These are phyloP conservation scores for Microcebus tavaratra DNA, from an alignment of 2,113 vertebrate genomes.

Conservation along the genomic window DNA sequence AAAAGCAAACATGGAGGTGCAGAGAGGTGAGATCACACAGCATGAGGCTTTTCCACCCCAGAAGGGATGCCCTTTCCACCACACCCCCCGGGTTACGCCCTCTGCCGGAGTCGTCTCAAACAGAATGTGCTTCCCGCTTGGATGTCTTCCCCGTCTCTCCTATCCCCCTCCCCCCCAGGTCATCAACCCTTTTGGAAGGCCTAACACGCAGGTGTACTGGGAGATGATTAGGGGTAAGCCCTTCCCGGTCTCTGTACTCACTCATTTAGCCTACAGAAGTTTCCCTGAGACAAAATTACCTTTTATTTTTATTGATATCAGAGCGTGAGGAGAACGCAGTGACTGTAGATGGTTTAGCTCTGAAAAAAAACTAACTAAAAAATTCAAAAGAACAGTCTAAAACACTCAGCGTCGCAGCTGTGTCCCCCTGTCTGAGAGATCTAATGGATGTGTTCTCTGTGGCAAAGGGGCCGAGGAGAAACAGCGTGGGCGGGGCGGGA, in stretches of 20 bases:
- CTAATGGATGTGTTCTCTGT: background rate
- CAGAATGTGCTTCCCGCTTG: background rate
- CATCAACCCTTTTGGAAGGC: background rate
- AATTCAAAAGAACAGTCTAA: background rate
- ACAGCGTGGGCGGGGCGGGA: background rate
- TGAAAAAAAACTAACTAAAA: background rate
- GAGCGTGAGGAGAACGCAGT: background rate
- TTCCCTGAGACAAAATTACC: constrained; percentile 12
- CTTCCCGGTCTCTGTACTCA: background rate
- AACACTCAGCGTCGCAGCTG: background rate
- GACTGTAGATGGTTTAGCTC: background rate
- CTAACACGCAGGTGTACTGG: background rate
- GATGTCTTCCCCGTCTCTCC: background rate
- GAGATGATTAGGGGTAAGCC: constrained; percentile 9
- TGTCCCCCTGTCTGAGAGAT: background rate
- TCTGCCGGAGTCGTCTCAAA: background rate
- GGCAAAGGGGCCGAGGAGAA: background rate
- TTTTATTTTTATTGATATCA: constrained; percentile 44
- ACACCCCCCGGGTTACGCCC: background rate
- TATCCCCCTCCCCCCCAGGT: background rate
- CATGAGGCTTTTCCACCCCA: background rate
- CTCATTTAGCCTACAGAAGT: background rate
- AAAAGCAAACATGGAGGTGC: background rate
- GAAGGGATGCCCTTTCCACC: background rate
- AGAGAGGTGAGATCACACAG: background rate